These are phyloP conservation scores for Lepisosteus oculatus DNA, from an alignment of 2,113 vertebrate genomes.

Conservation along the genomic window DNA sequence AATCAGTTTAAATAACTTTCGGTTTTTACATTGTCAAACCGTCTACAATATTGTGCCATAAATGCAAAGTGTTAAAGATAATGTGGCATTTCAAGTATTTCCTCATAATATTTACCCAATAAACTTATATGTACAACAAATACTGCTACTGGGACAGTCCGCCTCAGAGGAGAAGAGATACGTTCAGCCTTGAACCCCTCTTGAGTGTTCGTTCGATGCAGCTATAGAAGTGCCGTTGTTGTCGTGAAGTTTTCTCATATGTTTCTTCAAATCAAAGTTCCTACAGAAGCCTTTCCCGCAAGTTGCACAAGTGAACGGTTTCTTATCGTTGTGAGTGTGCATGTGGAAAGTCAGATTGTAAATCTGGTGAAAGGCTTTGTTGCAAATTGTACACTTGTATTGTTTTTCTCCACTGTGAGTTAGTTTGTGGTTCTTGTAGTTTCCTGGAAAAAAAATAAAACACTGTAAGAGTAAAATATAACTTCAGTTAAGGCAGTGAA, in stretches of 20 bases:
- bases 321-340: conserved; percentile 92
- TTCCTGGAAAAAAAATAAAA: conserved; percentile 44
- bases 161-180: conserved; percentile 23
- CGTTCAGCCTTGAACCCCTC: conserved; percentile 77
- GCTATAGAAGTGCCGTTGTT: conserved; percentile 61
- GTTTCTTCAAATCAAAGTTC: conserved; percentile 90
- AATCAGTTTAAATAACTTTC: conserved; percentile 63
- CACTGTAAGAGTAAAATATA: conserved; percentile 11
- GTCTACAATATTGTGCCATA: conserved; percentile 1
- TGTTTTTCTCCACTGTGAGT: conserved; percentile 90
- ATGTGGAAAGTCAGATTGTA: conserved; percentile 90
- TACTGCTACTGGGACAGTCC: conserved; percentile 11
- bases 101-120: background rate
- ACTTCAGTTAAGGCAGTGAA: conserved; percentile 9
- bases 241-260: conserved; percentile 86
- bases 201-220: conserved; percentile 67
- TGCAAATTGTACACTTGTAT: conserved; percentile 86
- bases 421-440: conserved; percentile 87
- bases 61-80: conserved; percentile 22
- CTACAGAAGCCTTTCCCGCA: conserved; percentile 88
- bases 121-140: conserved; percentile 24
- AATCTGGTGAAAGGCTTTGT: conserved; percentile 88
- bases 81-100: background rate
- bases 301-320: conserved; percentile 82
- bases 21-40: conserved; percentile 50